These are phyloP conservation scores for Drosophila trichaetosa DNA, from an alignment of 2,888 invertebrate species.

Conservation along the genomic window DNA sequence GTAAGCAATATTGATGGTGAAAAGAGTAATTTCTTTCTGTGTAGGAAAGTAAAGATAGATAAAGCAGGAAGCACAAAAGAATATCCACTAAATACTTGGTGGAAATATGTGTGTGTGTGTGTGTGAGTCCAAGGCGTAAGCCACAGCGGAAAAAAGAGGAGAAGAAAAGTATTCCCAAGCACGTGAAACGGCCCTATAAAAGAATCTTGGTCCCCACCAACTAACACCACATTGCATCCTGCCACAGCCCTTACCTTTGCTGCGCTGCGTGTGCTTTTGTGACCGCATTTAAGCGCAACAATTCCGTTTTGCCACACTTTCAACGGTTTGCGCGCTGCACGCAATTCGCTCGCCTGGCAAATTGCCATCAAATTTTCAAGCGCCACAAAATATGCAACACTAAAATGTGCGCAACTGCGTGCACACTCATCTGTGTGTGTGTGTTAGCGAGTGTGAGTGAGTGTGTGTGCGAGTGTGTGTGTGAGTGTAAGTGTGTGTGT, in stretches of 20 bases:
- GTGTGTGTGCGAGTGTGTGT: slow-evolving; percentile 4
- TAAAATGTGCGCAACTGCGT: slow-evolving; percentile 63
- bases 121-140: slow-evolving; percentile 63
- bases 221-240: background rate
- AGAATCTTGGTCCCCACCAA: slow-evolving; percentile 14
- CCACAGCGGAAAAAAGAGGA: slow-evolving; percentile 16
- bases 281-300: slow-evolving; percentile 66
- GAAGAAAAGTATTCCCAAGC: slow-evolving; percentile 29
- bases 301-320: slow-evolving; percentile 55
- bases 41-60: background rate
- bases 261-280: slow-evolving; percentile 22
- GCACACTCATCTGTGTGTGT: slow-evolving; percentile 13
- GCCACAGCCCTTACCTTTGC: background rate
- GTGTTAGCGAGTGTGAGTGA: background rate
- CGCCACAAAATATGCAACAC: slow-evolving; percentile 77
- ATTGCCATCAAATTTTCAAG: slow-evolving; percentile 80
- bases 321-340: slow-evolving; percentile 40
- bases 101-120: slow-evolving; percentile 36
- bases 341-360: slow-evolving; percentile 68
- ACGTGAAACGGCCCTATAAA: slow-evolving; percentile 18
- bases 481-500: slow-evolving; percentile 3
- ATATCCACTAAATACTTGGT: slow-evolving; percentile 42
- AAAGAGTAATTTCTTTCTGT: background rate
- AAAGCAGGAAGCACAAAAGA: background rate
- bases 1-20: background rate